Percentiles rank a stretch among this genome's conserved stretches.
Evolutionary conservation across 1,140 invertebrate genomes (phyloP).

Genomic region (Psilanteris sp.): DNA sequence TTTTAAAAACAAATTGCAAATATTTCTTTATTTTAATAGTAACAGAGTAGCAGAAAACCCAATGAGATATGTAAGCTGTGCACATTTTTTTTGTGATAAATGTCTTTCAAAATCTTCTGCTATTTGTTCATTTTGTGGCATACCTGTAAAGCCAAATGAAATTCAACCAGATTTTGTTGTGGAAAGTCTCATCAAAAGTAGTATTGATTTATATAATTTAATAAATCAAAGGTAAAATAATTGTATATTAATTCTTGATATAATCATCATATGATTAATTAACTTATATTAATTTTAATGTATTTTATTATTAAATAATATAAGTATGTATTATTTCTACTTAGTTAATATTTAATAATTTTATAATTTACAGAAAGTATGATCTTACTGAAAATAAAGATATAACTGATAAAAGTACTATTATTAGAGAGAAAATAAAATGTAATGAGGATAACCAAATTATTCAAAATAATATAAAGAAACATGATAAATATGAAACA

Average conservation of each 20-base stretch:
- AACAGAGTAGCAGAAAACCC: slow-evolving; percentile 43
- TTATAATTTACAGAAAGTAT: too few species aligned
- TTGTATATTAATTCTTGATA: too few species aligned
- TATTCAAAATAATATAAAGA: neutral
- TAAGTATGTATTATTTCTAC: too few species aligned
- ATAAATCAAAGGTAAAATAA: slow-evolving; percentile 39
- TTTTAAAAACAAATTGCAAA: neutral
- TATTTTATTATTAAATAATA: too few species aligned
- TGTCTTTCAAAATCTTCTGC: slow-evolving; percentile 52
- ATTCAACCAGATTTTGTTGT: slow-evolving; percentile 61
- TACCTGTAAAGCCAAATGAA: slow-evolving; percentile 65
- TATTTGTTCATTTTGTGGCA: slow-evolving; percentile 63
- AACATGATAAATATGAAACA: slow-evolving; percentile 11
- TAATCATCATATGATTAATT: too few species aligned
- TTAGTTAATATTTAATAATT: too few species aligned
- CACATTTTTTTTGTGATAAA: slow-evolving; percentile 68
- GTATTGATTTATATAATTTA: slow-evolving; percentile 57
- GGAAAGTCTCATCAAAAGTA: slow-evolving; percentile 63
- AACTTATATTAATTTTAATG: too few species aligned
- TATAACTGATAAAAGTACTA: too few species aligned
- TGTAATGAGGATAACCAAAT: neutral
- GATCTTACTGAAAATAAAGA: too few species aligned
- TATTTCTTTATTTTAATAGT: slow-evolving; percentile 21
- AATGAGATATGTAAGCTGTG: slow-evolving; percentile 66
- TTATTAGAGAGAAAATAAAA: too few species aligned